Evolutionary conservation across 2,113 vertebrate genomes (phyloP).

Genomic region (Coreoperca whiteheadi): DNA sequence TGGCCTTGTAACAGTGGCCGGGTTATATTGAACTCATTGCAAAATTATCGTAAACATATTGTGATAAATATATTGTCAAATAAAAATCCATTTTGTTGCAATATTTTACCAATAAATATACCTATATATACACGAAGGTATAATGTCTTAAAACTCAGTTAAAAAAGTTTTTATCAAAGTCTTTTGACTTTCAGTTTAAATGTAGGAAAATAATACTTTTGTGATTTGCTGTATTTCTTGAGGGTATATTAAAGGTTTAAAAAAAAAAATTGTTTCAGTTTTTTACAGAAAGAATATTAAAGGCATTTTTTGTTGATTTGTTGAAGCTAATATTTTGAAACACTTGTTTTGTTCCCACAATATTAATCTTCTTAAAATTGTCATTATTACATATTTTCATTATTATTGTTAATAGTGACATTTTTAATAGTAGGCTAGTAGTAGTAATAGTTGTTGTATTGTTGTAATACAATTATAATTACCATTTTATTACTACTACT

Average conservation of each 20-base stretch:
- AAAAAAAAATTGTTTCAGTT: background rate
- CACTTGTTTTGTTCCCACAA: background rate
- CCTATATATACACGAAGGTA: background rate
- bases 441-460: background rate
- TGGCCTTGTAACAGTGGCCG: constrained; percentile 38
- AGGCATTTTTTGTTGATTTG: background rate
- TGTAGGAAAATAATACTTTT: background rate
- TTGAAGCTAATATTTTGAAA: background rate
- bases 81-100: background rate
- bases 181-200: background rate
- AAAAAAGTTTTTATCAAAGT: background rate
- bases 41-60: constrained; percentile 16
- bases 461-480: background rate
- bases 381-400: background rate
- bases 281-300: background rate
- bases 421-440: background rate
- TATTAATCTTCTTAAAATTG: background rate
- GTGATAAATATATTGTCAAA: constrained; percentile 11
- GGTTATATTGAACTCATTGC: constrained; percentile 23
- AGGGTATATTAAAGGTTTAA: background rate
- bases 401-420: background rate
- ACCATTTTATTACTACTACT: constrained; percentile 10
- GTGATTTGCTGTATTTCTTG: background rate
- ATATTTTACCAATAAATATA: background rate
- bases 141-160: background rate